phyloP scores from a whole-genome alignment of 2,797 vertebrate species.

The Rhodeus uyekii region DNA sequence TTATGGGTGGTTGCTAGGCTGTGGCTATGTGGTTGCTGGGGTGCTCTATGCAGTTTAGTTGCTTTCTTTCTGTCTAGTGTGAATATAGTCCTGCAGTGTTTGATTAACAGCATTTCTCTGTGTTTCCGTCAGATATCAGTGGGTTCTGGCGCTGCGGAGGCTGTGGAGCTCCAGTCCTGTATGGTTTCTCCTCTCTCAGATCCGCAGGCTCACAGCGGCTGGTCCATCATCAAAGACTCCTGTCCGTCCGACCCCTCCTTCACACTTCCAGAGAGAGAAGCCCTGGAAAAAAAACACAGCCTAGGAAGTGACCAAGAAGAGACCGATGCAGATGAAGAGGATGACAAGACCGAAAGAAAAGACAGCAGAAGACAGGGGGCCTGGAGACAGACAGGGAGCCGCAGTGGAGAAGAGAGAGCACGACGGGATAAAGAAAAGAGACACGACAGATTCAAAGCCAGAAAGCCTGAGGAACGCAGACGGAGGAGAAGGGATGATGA shows the following conservation, averaged over 20 bases:
- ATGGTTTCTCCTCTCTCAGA: slow-evolving; percentile 74
- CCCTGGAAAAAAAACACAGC: not conserved
- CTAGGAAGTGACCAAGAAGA: slow-evolving; percentile 12
- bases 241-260: slow-evolving; percentile 72
- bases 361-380: slow-evolving; percentile 18
- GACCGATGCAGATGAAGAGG: slow-evolving; percentile 5
- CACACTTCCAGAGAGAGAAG: slow-evolving; percentile 29
- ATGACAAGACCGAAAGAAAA: not conserved
- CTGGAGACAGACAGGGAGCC: slow-evolving; percentile 4
- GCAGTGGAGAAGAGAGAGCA: slow-evolving; percentile 1
- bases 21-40: not conserved
- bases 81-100: too few species aligned
- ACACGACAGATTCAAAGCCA: not conserved
- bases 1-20: not conserved
- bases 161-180: slow-evolving; percentile 69
- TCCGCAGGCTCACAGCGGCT: slow-evolving; percentile 66
- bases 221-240: slow-evolving; percentile 67
- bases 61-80: too few species aligned
- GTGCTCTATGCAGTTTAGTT: not conserved
- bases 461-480: not conserved
- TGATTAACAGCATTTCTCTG: not conserved
- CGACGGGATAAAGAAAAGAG: not conserved
- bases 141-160: slow-evolving; percentile 49
- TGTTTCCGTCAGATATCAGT: slow-evolving; percentile 67
- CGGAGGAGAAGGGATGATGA: not conserved